phyloP scores from a whole-genome alignment of 2,888 invertebrate genomes.

The Mechanitis mazaeus region DNA sequence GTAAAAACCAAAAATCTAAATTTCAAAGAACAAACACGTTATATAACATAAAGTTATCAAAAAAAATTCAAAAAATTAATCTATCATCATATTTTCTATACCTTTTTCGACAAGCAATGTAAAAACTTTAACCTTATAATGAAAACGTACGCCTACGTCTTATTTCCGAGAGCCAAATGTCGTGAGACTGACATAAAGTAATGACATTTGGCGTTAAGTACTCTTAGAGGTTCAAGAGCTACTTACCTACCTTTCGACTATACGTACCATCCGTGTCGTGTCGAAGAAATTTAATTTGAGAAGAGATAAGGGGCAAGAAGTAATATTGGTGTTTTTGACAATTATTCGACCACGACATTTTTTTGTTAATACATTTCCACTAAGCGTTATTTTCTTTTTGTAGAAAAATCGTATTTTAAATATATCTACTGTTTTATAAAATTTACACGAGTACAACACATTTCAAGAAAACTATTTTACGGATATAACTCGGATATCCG shows the following conservation, averaged over 20 bases:
- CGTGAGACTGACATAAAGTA: slow-evolving; percentile 37
- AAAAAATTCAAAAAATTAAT: not conserved
- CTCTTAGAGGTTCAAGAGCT: slow-evolving; percentile 32
- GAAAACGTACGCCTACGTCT: slow-evolving; percentile 21
- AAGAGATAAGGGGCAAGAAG: slow-evolving; percentile 33
- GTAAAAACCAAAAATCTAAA: no score
- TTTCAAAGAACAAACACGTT: no score
- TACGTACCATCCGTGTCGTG: slow-evolving; percentile 28
- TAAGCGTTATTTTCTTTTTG: not conserved
- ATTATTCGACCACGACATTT: slow-evolving; percentile 12
- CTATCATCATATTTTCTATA: not conserved
- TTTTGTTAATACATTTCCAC: slow-evolving; percentile 10
- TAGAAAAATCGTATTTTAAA: no score
- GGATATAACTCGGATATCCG: no score
- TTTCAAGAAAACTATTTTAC: no score
- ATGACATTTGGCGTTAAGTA: slow-evolving; percentile 35
- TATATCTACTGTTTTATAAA: no score
- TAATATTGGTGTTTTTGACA: slow-evolving; percentile 27
- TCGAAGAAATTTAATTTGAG: slow-evolving; percentile 37
- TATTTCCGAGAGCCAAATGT: slow-evolving; percentile 26
- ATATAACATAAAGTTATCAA: no score
- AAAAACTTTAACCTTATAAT: slow-evolving; percentile 13
- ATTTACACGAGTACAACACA: no score
- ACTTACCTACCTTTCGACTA: slow-evolving; percentile 33
- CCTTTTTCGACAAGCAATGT: not conserved